phyloP scores from a whole-genome alignment of 1,140 invertebrate genomes.

The Zophobas morio region DNA sequence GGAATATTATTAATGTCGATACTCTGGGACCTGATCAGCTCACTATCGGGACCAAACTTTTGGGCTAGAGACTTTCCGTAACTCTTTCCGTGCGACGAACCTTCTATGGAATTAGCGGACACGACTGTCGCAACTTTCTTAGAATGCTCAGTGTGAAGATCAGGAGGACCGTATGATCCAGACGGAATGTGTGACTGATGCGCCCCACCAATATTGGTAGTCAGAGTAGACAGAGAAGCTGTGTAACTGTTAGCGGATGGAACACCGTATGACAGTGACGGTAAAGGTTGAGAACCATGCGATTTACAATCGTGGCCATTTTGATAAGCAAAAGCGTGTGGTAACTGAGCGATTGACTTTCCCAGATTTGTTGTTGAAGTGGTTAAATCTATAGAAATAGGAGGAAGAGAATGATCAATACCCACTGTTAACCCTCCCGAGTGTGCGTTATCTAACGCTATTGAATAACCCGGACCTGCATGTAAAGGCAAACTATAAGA shows the following conservation, averaged over 20 bases:
- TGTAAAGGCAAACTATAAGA: slow-evolving; percentile 68
- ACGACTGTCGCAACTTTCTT: slow-evolving; percentile 53
- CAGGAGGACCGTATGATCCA: slow-evolving; percentile 51
- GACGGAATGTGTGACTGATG: slow-evolving; percentile 38
- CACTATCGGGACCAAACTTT: slow-evolving; percentile 62
- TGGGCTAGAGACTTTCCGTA: slow-evolving; percentile 64
- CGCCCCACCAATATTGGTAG: slow-evolving; percentile 61
- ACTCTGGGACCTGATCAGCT: slow-evolving; percentile 64
- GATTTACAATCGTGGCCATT: slow-evolving; percentile 57
- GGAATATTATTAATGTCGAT: slow-evolving; percentile 73
- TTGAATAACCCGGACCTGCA: slow-evolving; percentile 47
- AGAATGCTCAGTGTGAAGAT: slow-evolving; percentile 53
- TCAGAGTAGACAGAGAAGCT: slow-evolving; percentile 59
- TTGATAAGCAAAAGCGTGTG: slow-evolving; percentile 40
- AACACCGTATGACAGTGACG: slow-evolving; percentile 63
- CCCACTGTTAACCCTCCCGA: slow-evolving; percentile 52
- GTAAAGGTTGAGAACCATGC: slow-evolving; percentile 60
- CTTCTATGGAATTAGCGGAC: slow-evolving; percentile 56
- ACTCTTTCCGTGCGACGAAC: slow-evolving; percentile 58
- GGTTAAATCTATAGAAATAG: slow-evolving; percentile 57
- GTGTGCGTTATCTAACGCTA: slow-evolving; percentile 52
- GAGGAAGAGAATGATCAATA: slow-evolving; percentile 57
- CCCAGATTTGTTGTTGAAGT: slow-evolving; percentile 5
- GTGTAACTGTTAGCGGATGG: slow-evolving; percentile 62
- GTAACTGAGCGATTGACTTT: slow-evolving; percentile 19